Base-by-base conservation (phyloP, 2,888 invertebrate genomes). In the Empis stercorea region DNA sequence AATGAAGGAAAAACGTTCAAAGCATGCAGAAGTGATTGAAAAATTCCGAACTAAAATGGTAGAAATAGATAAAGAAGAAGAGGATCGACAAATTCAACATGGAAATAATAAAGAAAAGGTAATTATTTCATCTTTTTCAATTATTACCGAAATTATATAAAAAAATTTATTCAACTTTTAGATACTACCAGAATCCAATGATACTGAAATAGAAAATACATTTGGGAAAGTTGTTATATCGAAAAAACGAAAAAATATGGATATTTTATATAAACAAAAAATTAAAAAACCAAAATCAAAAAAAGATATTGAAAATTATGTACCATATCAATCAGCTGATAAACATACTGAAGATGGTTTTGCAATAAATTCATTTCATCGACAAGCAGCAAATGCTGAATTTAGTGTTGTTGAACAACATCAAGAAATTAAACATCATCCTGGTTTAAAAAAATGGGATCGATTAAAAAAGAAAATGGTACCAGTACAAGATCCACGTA, bases 391-490 rank as follows among this genome's bases (percentile, higher is more conserved):
- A 41, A 76, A 77, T 20, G 87, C 83, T 0, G 80, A 86, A 56
- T 72, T 97, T 54, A 95, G 96, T 62, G 67, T 97, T 55, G 54
- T 79, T 10, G 87, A 82, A 10, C n/a, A n/a, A n/a, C 84, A 85
- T 51, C 80, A 79, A 41, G 79, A 80, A 16, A 73, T 78, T 55
- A 80, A 82, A 23, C 71, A 76, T 44, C 75, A 76, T 44, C 75
- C 73, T 3, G 77, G 79, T 52, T 67, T 78, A 55, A 79, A 81
- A 61, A 82, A 80, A 62, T 95, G 97, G 97, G 96, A 97, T 72
- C 77, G 93, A 43, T 92, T 93, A 64, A 84, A 87, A 68, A 97
- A 96, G 77, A 95, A 91, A 73, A 94, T 92, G 83, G 83, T 97
- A 30, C 76, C 80, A 23, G 75, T 65, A 4, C 61, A 65, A 49